phyloP scores from a whole-genome alignment of 1,140 invertebrate genomes.

The Vanessa atalanta region DNA sequence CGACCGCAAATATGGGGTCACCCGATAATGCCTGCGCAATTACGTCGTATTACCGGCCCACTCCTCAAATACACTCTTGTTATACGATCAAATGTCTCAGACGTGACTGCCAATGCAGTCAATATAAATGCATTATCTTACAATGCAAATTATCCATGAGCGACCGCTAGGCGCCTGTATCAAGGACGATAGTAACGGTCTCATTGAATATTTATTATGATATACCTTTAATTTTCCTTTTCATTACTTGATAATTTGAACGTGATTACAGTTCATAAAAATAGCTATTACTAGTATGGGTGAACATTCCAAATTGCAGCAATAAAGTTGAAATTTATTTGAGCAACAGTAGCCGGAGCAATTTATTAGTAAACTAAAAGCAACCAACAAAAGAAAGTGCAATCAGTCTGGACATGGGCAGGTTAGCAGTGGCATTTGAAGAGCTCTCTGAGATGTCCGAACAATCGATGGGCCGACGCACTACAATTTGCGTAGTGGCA shows the following conservation, averaged over 20 bases:
- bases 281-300: too few relatives aligned
- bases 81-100: conserved; percentile 73
- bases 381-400: conserved; percentile 31
- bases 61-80: conserved; percentile 66
- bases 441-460: conserved; percentile 35
- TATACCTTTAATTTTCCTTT: conserved; percentile 7
- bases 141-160: conserved; percentile 64
- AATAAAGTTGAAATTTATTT: too few relatives aligned
- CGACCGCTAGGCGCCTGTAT: conserved; percentile 54
- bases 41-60: conserved; percentile 64
- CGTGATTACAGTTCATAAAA: neutral
- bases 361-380: conserved; percentile 31
- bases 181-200: conserved; percentile 43
- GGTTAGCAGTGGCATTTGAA: conserved; percentile 36
- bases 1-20: conserved; percentile 74
- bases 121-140: conserved; percentile 66
- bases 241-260: conserved; percentile 4
- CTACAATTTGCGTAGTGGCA: conserved; percentile 76
- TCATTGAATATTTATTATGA: conserved; percentile 25
- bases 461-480: conserved; percentile 63
- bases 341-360: conserved; percentile 10
- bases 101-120: conserved; percentile 62
- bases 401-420: conserved; percentile 20
- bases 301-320: too few relatives aligned
- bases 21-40: conserved; percentile 73